Percentiles rank a stretch among this genome's conserved stretches.
Evolutionary conservation across 2,797 vertebrate species (phyloP).

Genomic region (Danio tinwini): DNA sequence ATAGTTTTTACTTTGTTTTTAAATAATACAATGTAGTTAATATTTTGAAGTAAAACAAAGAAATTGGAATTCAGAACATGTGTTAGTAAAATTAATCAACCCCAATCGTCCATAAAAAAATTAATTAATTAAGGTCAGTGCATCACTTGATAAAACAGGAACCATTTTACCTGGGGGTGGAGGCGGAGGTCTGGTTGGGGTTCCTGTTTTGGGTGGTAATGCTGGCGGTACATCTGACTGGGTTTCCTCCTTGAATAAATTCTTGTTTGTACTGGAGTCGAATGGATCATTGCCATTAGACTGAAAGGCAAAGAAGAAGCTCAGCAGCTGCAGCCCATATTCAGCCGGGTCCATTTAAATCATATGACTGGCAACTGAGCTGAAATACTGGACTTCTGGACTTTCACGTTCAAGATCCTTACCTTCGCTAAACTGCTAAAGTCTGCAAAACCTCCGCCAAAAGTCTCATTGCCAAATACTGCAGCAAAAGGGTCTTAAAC

Average conservation of each 20-base stretch:
- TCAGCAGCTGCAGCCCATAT: not conserved
- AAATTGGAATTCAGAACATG: no score
- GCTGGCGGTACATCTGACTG: slow-evolving; percentile 89
- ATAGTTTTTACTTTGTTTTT: no score
- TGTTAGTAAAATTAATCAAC: no score
- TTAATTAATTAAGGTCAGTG: no score
- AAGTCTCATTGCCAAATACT: slow-evolving; percentile 92
- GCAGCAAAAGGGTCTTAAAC: slow-evolving; percentile 91
- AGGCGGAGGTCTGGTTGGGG: slow-evolving; percentile 94
- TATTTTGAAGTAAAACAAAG: no score
- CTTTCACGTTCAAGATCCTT: slow-evolving; percentile 58
- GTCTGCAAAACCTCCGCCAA: slow-evolving; percentile 93
- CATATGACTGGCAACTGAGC: not conserved
- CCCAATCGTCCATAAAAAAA: no score
- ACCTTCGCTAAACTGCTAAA: slow-evolving; percentile 93
- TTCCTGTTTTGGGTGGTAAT: slow-evolving; percentile 94
- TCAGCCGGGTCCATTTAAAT: slow-evolving; percentile 11
- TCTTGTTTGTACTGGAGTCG: slow-evolving; percentile 81
- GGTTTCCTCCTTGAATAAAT: slow-evolving; percentile 85
- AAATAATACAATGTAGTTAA: no score
- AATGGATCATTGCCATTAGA: slow-evolving; percentile 88
- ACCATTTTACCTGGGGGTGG: slow-evolving; percentile 88
- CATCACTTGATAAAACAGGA: not conserved
- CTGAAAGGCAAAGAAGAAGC: slow-evolving; percentile 66
- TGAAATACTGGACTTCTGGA: not conserved